Evolutionary conservation across 1,140 invertebrate genomes (phyloP).

Genomic region (Frieseomelitta varia): DNA sequence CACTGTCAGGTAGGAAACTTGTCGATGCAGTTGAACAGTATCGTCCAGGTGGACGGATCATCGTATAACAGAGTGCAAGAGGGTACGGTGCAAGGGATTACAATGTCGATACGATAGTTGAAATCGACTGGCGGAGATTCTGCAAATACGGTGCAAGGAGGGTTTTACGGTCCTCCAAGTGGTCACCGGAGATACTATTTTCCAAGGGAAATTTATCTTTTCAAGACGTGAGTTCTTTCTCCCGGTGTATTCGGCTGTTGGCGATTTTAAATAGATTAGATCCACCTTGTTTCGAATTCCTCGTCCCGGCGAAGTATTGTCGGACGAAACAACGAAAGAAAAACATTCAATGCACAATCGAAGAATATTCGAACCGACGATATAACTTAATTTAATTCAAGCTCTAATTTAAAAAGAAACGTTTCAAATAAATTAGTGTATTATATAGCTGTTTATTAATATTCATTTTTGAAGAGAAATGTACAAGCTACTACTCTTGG

Average conservation of each 20-base stretch:
- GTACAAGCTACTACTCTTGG: no score
- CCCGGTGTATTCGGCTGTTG: neutral
- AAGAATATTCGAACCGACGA: neutral
- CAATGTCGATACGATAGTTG: constrained; percentile 39
- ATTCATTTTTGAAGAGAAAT: no score
- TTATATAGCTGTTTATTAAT: no score
- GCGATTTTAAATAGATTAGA: neutral
- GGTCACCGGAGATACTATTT: constrained; percentile 32
- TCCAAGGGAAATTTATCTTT: constrained; percentile 26
- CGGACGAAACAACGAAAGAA: neutral
- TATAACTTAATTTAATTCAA: neutral
- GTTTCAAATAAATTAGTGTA: no score
- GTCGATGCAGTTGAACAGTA: neutral
- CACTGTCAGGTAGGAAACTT: constrained; percentile 3
- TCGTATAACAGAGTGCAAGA: neutral
- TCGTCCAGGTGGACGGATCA: neutral
- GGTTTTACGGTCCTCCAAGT: constrained; percentile 18
- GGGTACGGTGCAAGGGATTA: constrained; percentile 14
- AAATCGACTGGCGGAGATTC: constrained; percentile 28
- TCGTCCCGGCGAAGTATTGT: no score
- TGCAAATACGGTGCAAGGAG: constrained; percentile 26
- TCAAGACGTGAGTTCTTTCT: neutral
- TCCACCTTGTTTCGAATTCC: neutral
- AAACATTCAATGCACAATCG: neutral
- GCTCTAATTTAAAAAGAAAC: neutral